These are phyloP conservation scores for Lysandra bellargus DNA, from an alignment of 2,888 invertebrate genomes.

Conservation along the genomic window DNA sequence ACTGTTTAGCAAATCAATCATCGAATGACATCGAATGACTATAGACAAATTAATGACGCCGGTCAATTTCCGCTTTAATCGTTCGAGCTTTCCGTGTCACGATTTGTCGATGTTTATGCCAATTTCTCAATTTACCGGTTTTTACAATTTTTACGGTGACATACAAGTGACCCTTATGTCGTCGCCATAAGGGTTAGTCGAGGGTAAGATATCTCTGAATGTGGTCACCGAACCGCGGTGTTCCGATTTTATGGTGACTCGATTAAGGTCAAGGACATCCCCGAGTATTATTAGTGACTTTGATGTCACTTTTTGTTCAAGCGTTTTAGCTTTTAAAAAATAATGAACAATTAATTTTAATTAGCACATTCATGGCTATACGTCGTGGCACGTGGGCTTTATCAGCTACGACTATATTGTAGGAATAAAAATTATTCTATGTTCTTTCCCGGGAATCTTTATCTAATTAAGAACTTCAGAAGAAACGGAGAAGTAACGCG, in stretches of 20 bases:
- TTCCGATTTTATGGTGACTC: background rate
- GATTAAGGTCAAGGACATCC: conserved; percentile 4
- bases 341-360: background rate
- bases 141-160: background rate
- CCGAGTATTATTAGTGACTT: background rate
- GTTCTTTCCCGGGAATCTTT: too few relatives aligned
- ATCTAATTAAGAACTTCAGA: too few relatives aligned
- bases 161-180: background rate
- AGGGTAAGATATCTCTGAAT: background rate
- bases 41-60: too few relatives aligned
- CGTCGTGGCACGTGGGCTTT: background rate
- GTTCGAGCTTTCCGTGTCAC: too few relatives aligned
- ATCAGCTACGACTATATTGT: background rate
- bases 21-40: too few relatives aligned
- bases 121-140: too few relatives aligned
- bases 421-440: too few relatives aligned
- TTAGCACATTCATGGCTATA: background rate
- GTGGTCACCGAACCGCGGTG: background rate
- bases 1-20: too few relatives aligned
- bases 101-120: background rate
- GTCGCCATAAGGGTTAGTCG: background rate
- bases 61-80: too few relatives aligned
- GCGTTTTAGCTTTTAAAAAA: background rate
- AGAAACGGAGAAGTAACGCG: too few relatives aligned
- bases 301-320: background rate